phyloP scores from a whole-genome alignment of 2,113 vertebrate genomes.

The Pandion haliaetus region DNA sequence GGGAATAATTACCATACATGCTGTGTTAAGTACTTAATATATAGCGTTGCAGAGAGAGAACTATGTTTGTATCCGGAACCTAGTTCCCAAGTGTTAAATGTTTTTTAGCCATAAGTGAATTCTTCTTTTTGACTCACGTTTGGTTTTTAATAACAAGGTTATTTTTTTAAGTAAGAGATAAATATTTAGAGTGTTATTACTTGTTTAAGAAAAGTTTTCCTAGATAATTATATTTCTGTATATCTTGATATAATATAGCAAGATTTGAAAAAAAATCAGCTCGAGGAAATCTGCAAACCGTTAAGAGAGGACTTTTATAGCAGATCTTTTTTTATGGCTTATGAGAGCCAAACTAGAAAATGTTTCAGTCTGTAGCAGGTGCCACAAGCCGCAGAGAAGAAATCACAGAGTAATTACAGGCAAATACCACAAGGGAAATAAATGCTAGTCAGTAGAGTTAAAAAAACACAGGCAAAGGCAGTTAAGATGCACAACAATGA shows the following conservation, averaged over 20 bases:
- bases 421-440: background rate
- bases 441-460: background rate
- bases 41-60: background rate
- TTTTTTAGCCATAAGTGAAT: background rate
- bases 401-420: background rate
- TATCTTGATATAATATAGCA: background rate
- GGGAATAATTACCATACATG: background rate
- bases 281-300: background rate
- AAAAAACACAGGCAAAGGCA: background rate
- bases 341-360: background rate
- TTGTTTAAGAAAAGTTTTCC: background rate
- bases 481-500: background rate
- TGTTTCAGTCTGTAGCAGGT: background rate
- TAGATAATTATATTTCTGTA: background rate
- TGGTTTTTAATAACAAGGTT: background rate
- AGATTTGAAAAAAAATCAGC: background rate
- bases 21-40: background rate
- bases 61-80: background rate
- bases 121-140: background rate
- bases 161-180: background rate
- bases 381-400: background rate
- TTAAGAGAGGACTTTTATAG: background rate
- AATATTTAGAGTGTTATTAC: background rate
- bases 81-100: background rate
- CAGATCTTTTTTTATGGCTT: background rate